A percentile compares a stretch with the other conserved stretches of the same genome.
Evolutionary conservation across 2,797 vertebrate genomes (phyloP).

Genomic region (Clamator glandarius): DNA sequence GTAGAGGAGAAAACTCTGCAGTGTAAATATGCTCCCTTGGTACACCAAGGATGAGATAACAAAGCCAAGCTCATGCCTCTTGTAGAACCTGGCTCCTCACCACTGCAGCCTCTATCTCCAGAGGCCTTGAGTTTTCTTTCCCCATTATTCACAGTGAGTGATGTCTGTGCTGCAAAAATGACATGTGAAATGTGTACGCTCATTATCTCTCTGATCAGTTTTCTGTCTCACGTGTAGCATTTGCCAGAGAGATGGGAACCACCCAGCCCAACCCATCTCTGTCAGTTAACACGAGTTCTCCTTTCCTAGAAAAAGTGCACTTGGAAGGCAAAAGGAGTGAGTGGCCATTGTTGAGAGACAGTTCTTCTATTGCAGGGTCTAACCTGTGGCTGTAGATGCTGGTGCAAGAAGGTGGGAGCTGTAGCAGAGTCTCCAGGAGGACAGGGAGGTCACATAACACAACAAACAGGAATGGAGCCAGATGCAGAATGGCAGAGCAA

Average conservation of each 20-base stretch:
- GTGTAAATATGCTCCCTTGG: constrained; percentile 30
- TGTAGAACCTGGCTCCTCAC: not conserved
- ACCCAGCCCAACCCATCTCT: not conserved
- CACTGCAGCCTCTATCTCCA: not conserved
- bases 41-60: not conserved
- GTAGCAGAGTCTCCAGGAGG: not conserved
- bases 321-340: not conserved
- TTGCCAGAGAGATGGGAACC: not conserved
- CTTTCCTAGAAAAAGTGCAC: not conserved
- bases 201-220: not conserved
- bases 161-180: not conserved
- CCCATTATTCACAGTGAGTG: not conserved
- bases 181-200: fast-evolving
- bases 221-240: not conserved
- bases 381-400: fast-evolving
- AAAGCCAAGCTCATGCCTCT: not conserved
- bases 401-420: not conserved
- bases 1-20: not conserved
- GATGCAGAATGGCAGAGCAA: not conserved
- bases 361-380: not conserved
- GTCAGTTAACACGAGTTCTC: not conserved
- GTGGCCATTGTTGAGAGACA: not conserved
- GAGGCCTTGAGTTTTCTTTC: not conserved
- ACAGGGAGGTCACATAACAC: not conserved
- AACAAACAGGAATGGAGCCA: not conserved